Conservation (phyloP, 2,113 vertebrate genomes). For the Anoplopoma fimbria region DNA sequence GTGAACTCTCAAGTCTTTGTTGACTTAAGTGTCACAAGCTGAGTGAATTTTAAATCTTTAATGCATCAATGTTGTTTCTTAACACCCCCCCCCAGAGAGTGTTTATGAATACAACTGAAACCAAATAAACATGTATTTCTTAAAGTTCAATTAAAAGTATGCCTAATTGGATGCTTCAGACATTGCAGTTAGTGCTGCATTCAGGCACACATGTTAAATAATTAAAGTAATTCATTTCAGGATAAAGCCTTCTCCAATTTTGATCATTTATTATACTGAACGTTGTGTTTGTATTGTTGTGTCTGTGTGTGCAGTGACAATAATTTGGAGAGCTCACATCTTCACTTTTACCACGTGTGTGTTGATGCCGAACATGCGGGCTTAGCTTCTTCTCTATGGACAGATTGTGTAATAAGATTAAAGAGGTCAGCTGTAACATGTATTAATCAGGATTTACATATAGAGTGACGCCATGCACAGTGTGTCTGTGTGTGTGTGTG, state of each 20-base stretch:
- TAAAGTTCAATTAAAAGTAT: neutral
- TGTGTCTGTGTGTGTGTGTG: constrained; percentile 16
- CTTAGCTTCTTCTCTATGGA: constrained; percentile 28
- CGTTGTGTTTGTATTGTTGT: neutral
- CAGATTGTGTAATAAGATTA: constrained; percentile 66
- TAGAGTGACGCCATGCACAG: constrained; percentile 6
- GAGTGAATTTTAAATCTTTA: neutral
- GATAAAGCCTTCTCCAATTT: neutral
- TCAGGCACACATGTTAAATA: neutral
- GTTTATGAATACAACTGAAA: neutral
- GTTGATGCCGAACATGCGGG: constrained; percentile 12
- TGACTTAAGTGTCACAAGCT: neutral
- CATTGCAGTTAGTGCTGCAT: neutral
- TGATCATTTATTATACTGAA: neutral
- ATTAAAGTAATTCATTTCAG: neutral
- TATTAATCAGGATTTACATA: constrained; percentile 60
- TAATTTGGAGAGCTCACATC: neutral
- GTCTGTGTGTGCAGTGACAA: neutral
- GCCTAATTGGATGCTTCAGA: neutral
- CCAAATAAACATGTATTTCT: neutral
- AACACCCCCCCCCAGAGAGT: neutral
- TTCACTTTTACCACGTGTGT: neutral
- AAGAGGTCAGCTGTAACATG: constrained; percentile 60
- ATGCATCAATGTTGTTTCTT: neutral
- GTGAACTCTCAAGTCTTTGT: neutral